These are phyloP conservation scores for Anoplophora glabripennis DNA, from an alignment of 1,140 invertebrate genomes.

Conservation along the genomic window DNA sequence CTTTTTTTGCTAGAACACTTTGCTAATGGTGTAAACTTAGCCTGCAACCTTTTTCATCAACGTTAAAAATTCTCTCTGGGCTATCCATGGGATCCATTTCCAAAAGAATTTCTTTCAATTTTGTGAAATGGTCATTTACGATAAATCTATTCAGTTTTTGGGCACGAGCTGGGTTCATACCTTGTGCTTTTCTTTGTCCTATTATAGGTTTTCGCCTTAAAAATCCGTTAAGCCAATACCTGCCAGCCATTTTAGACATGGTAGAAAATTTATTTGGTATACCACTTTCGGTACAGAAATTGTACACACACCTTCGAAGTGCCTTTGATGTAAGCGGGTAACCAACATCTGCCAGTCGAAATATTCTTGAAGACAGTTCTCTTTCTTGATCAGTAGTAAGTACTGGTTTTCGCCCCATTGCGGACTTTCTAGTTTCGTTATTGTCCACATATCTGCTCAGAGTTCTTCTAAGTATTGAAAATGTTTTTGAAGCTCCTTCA, in stretches of 20 bases:
- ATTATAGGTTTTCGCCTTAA: conserved; percentile 34
- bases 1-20: conserved; percentile 25
- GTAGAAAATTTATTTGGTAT: too few species aligned
- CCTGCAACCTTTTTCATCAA: conserved; percentile 50
- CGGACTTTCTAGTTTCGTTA: conserved; percentile 4
- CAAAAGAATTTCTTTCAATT: conserved; percentile 32
- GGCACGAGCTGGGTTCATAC: conserved; percentile 42
- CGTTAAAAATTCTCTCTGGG: conserved; percentile 44
- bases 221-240: conserved; percentile 27
- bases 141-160: conserved; percentile 44
- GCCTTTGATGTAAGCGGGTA: conserved; percentile 7
- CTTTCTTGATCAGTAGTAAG: conserved; percentile 10
- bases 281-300: too few species aligned
- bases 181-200: conserved; percentile 34
- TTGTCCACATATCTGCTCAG: conserved; percentile 6
- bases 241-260: conserved; percentile 4
- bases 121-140: conserved; percentile 41
- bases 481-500: conserved; percentile 13
- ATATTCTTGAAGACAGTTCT: conserved; percentile 8
- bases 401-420: conserved; percentile 12
- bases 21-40: conserved; percentile 45
- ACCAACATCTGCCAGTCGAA: conserved; percentile 11
- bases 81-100: conserved; percentile 32
- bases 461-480: conserved; percentile 14
- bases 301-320: neutral